phyloP scores from a whole-genome alignment of 1,140 invertebrate genomes.

The Drosophila quadrilineata region DNA sequence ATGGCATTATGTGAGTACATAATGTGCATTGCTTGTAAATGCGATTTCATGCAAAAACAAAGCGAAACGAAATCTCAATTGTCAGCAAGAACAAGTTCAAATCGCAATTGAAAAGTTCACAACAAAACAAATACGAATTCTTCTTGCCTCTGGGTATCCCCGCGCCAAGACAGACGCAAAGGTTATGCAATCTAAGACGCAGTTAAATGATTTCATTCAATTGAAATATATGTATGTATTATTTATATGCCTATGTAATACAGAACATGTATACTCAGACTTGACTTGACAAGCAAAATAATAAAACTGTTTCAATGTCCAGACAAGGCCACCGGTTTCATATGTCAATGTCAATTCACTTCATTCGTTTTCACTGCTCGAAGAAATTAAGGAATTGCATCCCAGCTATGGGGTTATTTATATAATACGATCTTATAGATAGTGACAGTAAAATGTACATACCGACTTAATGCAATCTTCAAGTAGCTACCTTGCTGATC shows the following conservation, averaged over 20 bases:
- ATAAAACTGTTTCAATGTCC: constrained; percentile 43
- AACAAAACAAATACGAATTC: too few species aligned
- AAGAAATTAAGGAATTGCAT: constrained; percentile 50
- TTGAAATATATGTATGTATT: too few species aligned
- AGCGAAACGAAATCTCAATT: too few species aligned
- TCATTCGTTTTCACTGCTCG: constrained; percentile 63
- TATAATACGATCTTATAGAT: constrained; percentile 11
- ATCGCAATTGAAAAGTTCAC: constrained; percentile 34
- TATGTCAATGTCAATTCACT: constrained; percentile 50
- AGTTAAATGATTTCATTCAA: constrained; percentile 45
- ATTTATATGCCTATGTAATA: background rate
- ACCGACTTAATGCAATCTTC: constrained; percentile 1
- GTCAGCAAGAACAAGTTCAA: too few species aligned
- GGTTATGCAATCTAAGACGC: constrained; percentile 71
- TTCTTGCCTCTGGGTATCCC: constrained; percentile 1
- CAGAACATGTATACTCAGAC: constrained; percentile 1
- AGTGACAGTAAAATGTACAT: constrained; percentile 12
- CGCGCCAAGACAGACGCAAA: constrained; percentile 30
- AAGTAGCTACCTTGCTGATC: background rate
- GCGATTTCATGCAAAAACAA: constrained; percentile 12
- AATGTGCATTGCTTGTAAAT: background rate
- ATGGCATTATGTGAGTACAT: too few species aligned
- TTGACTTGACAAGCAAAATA: background rate
- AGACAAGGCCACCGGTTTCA: constrained; percentile 39
- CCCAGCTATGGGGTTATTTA: background rate